Evolutionary conservation across 2,888 invertebrate genomes (phyloP).

Genomic region (Drosophila mulleri): DNA sequence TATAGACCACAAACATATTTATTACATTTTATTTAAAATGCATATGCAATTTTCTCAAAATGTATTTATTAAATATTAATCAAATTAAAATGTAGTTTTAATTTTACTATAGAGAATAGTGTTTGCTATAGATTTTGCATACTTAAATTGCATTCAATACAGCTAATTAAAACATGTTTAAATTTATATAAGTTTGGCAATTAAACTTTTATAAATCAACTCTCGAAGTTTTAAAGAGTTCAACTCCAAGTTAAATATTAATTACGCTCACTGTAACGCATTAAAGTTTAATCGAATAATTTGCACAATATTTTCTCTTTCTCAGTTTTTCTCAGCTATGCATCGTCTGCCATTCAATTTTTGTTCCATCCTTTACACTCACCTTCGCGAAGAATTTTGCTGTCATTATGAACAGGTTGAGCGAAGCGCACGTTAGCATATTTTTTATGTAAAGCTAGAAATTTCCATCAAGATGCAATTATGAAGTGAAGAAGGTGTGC

Average conservation of each 20-base stretch:
- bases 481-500: not conserved
- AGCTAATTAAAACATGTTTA: too few species aligned
- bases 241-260: not conserved
- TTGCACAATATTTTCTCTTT: not conserved
- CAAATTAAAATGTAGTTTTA: too few species aligned
- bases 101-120: too few species aligned
- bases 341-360: not conserved
- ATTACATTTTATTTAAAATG: too few species aligned
- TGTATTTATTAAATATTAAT: too few species aligned
- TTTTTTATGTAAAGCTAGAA: not conserved
- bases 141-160: too few species aligned
- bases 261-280: not conserved
- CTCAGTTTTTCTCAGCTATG: not conserved
- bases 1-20: too few species aligned
- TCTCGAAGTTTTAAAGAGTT: not conserved
- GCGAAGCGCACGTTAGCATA: not conserved
- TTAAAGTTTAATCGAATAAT: not conserved
- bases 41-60: too few species aligned
- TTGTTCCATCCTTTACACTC: not conserved
- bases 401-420: not conserved
- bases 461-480: slow-evolving; percentile 1
- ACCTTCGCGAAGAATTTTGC: not conserved
- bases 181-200: too few species aligned
- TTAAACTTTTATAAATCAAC: too few species aligned
- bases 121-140: too few species aligned